These are phyloP conservation scores for Regulus satrapa DNA, from an alignment of 2,113 vertebrate genomes.

Conservation along the genomic window DNA sequence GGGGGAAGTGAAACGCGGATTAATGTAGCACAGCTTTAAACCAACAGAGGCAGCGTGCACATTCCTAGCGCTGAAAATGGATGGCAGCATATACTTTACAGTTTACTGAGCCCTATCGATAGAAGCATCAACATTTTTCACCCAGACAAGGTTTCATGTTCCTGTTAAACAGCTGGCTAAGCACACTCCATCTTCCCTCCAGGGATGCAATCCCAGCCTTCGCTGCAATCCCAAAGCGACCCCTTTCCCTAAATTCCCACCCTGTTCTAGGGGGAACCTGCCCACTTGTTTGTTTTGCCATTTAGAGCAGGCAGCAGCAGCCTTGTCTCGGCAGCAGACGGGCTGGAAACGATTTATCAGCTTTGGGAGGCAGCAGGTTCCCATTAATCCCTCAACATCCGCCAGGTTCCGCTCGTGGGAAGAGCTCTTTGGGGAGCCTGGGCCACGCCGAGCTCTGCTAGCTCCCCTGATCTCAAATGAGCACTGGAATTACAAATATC, in stretches of 20 bases:
- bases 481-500: not conserved
- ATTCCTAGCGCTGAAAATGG: conserved; percentile 10
- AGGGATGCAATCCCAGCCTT: not conserved
- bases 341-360: not conserved
- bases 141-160: conserved; percentile 22
- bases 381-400: not conserved
- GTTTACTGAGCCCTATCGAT: conserved; percentile 50
- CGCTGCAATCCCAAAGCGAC: not conserved
- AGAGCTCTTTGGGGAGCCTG: not conserved
- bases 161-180: not conserved
- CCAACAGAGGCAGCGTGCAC: not conserved
- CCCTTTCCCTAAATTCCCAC: not conserved
- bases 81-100: conserved; percentile 17
- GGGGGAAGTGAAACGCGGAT: not conserved
- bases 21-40: not conserved
- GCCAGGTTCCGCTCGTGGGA: not conserved
- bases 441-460: not conserved
- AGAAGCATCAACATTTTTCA: conserved; percentile 59
- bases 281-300: not conserved
- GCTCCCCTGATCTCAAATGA: not conserved
- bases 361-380: not conserved
- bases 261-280: not conserved
- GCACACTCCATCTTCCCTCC: not conserved
- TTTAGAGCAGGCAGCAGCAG: not conserved
- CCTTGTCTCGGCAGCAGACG: not conserved